These are phyloP conservation scores for Lemur catta DNA, from an alignment of 2,797 vertebrate genomes.

Conservation along the genomic window DNA sequence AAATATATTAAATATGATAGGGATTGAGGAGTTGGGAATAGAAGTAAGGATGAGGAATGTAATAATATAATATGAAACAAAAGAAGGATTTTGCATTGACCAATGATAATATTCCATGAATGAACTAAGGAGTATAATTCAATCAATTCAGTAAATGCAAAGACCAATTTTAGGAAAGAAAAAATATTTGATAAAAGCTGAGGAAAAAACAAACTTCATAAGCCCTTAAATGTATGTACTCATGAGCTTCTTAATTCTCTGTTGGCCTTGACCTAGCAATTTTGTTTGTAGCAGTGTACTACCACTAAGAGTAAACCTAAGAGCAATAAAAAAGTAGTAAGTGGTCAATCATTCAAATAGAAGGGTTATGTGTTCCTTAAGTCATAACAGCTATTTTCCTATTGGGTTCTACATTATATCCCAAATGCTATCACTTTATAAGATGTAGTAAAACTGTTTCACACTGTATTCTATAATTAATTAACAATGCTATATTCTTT, in stretches of 20 bases:
- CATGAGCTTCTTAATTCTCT: not conserved
- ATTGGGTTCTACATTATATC: not conserved
- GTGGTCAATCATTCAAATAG: not conserved
- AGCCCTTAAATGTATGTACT: not conserved
- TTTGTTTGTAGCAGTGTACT: not conserved
- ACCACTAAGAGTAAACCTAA: not conserved
- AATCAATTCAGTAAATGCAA: not conserved
- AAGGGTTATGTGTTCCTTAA: no score
- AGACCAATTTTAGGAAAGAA: not conserved
- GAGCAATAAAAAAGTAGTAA: not conserved
- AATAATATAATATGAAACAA: not conserved
- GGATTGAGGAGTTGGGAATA: not conserved
- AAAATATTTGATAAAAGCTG: not conserved
- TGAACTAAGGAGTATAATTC: not conserved
- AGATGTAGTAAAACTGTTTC: not conserved
- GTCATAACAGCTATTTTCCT: not conserved
- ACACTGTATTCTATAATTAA: not conserved
- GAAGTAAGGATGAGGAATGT: not conserved
- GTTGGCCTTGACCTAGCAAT: not conserved
- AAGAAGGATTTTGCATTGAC: not conserved
- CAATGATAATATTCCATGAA: not conserved
- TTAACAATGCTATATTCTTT: not conserved
- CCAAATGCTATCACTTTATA: not conserved
- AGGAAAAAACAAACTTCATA: not conserved
- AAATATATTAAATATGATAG: not conserved